Evolutionary conservation across 2,113 vertebrate genomes (phyloP), one percentile per base, ranked within the genome.

Genomic region (Alectura lathami): DNA sequence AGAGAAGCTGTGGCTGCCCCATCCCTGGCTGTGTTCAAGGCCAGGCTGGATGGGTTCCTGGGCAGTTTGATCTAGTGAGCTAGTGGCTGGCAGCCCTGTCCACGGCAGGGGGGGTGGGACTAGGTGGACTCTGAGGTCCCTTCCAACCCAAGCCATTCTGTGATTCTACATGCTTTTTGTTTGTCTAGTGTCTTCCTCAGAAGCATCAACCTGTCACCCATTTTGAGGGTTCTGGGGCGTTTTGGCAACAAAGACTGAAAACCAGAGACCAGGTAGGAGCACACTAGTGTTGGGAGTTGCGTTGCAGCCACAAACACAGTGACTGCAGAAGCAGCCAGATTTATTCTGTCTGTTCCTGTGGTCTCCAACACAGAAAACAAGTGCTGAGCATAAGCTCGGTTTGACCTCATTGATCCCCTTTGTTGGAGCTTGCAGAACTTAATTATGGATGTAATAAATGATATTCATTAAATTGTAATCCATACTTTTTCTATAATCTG

Each of bases 271-370:
- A 48, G 6, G 4, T 27, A 5, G 5, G 4, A 60, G 4, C 6
- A 18, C 48, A 32, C 3, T 24, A 0, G 0, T 10, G 2, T 11
- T 18, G 14, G 13, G 11, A 32, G 18, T 11, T 38, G 23, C 11
- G 32, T n/a, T 63, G 6, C 32, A 53, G 15, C 34, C 43, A 6
- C 14, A 63, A 40, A 15, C 11, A 38, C 1, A 2, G 38, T 22
- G n/a, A 27, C 1, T 2, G 18, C n/a, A 57, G 38, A 47, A 12
- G 5, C 5, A 47, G 6, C 23, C 40, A 81, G 20, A 7, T 5
- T 13, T 43, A 17, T 17, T 86, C 36, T 43, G 2, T 1, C 5
- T 3, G 1, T 8, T 32, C 48, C 16, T 6, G n/a, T 7, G 18
- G 47, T 13, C 2, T 7, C 16, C 7, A 3, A 3, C 0, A 1